Evolutionary conservation across 2,113 vertebrate genomes (phyloP), one percentile per base, ranked within the genome.

Genomic region (Willisornis vidua): DNA sequence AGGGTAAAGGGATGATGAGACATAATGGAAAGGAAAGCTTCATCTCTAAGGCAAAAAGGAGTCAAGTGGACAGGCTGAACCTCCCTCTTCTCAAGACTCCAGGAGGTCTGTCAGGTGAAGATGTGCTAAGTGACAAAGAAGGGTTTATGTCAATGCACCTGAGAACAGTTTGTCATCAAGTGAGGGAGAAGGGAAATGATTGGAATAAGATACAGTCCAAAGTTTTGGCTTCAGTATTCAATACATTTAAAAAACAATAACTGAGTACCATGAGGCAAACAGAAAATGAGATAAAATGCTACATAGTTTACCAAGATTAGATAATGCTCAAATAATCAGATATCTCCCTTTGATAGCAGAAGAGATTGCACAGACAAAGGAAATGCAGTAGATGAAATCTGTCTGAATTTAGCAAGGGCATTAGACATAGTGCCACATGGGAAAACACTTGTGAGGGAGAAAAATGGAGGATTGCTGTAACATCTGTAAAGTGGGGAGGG

Each of bases 251-350:
- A 76, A 72, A 33, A 14, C 24, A 35, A 5, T 26, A 52, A n/a
- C 14, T 10, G 10, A 88, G 18, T 18, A 63, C 39, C 1, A 48
- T 68, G 80, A 75, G 48, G 66, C 54, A 95, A 89, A 93, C 17
- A 74, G 63, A 95, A 90, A 90, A 89, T 52, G 43, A 74, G 76
- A 89, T 61, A 82, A 96, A 96, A 95, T 94, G 57, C 31, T 94
- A 87, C 84, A 57, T 41, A 92, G 17, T 74, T 88, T 82, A 87
- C 22, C 24, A 78, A 82, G 80, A 73, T 23, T 84, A 78, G 80
- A 84, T 90, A 84, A 81, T 31, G 33, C 28, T 66, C 5, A 2
- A 90, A 89, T 85, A 86, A 91, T 85, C 48, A 87, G 57, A 71
- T 85, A 85, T 78, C 73, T 91, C 45, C 16, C 45, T 85, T 55